Conservation (phyloP, 1,140 invertebrate species). For the Pectinophora gossypiella region DNA sequence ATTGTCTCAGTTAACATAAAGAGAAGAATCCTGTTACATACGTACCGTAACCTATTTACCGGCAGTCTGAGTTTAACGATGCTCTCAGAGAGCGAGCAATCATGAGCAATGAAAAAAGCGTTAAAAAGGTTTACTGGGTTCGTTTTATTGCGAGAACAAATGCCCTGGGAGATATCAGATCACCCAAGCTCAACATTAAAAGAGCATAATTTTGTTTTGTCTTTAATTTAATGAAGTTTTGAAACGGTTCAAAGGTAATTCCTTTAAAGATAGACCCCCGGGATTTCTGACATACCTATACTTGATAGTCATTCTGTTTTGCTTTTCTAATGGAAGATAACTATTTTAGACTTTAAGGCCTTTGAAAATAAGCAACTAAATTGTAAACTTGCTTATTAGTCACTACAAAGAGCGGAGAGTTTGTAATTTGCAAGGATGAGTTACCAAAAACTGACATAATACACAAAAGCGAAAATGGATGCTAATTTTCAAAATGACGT, state of each 20-base stretch:
- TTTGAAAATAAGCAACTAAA: too few species aligned
- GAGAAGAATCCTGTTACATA: not conserved
- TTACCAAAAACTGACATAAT: not conserved
- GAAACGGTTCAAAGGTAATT: too few species aligned
- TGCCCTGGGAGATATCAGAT: not conserved
- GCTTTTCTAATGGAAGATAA: too few species aligned
- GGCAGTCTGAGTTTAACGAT: not conserved
- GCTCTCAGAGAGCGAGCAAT: not conserved
- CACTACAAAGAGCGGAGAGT: too few species aligned
- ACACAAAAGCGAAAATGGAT: not conserved
- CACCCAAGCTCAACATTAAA: not conserved
- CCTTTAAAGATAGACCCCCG: too few species aligned
- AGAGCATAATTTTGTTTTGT: not conserved
- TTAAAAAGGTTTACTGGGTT: not conserved
- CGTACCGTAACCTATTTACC: not conserved
- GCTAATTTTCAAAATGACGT: conserved; percentile 3
- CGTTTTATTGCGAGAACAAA: not conserved
- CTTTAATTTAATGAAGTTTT: too few species aligned
- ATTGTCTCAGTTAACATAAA: not conserved
- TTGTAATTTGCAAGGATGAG: not conserved
- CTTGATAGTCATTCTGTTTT: too few species aligned
- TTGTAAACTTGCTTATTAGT: too few species aligned
- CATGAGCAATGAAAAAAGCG: not conserved
- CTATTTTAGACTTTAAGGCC: too few species aligned
- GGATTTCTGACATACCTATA: too few species aligned